Evolutionary conservation across 2,797 vertebrate species (phyloP), one percentile per base, ranked within the genome.

Genomic region (Ctenopoma kingsleyae): DNA sequence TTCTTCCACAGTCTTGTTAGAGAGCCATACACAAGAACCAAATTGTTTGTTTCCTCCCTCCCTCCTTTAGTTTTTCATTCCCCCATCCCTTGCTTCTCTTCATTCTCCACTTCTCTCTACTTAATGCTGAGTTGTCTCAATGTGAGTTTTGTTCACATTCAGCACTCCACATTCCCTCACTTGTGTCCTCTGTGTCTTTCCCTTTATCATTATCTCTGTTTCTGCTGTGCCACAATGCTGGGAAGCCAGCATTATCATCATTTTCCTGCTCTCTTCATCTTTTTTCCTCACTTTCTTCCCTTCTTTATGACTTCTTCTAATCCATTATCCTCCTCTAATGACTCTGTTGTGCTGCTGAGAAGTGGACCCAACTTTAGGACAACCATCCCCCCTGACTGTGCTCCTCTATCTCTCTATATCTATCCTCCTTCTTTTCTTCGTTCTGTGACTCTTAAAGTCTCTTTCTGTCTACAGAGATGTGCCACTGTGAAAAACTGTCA

Each of bases 241-340:
- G 64, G 83, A 89, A 85, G 76, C 80, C 74, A 75, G 49, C 61
- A 20, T 83, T 90, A 87, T 86, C 82, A 80, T 80, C 49, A 74
- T 81, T 82, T 83, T 71, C 64, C 77, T 67, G 70, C 75, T 75
- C 72, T 65, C 67, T 51, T 60, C 54, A 44, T 68, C 62, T 76
- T 44, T 38, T 76, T 50, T 50, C 38, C 60, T 61, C 47, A 43
- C 44, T 67, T 68, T 78, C 69, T 77, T 46, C 55, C 54, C 57
- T 70, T 67, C 74, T 76, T 81, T 74, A 76, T 58, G 75, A 58
- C 57, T 79, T 62, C 62, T 66, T 72, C 69, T 77, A 80, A 86
- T 90, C 88, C 82, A 86, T 89, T 91, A 89, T 85, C 80, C 80
- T 78, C 61, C 80, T 87, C 71, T 84, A 82, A 88, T 35, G 41